These are phyloP conservation scores for Sturnira hondurensis DNA, from an alignment of 2,113 vertebrate species.

Conservation along the genomic window DNA sequence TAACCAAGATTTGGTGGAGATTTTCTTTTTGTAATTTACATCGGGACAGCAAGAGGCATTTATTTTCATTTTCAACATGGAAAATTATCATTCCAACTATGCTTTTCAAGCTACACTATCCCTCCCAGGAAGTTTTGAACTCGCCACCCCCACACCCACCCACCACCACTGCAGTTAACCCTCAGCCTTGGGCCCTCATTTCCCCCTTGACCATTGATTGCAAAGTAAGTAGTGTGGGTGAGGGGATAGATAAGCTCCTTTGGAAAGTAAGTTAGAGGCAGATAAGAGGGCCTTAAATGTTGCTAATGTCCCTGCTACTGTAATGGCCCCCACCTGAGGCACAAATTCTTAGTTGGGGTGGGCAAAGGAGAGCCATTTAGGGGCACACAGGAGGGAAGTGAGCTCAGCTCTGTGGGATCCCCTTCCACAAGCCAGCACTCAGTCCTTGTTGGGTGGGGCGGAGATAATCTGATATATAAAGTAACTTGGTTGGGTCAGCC, in stretches of 20 bases:
- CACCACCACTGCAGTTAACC: neutral
- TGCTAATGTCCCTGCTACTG: neutral
- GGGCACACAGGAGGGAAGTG: neutral
- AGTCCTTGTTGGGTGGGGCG: neutral
- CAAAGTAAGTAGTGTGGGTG: neutral
- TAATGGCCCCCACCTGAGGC: neutral
- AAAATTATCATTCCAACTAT: neutral
- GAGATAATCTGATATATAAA: neutral
- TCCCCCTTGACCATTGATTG: neutral
- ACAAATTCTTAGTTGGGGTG: neutral
- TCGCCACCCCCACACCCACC: neutral
- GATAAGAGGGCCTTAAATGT: constrained; percentile 40
- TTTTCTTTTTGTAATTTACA: constrained; percentile 15
- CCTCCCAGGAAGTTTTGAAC: neutral
- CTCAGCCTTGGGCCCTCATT: neutral
- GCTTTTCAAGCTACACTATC: neutral
- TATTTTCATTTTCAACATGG: neutral
- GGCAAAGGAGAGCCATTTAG: neutral
- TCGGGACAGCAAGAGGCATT: neutral
- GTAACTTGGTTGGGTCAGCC: neutral
- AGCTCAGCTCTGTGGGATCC: neutral
- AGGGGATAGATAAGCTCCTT: neutral
- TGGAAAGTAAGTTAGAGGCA: constrained; percentile 9
- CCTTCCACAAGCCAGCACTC: neutral
- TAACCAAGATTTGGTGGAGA: neutral